Percentiles rank a stretch among this genome's conserved stretches.
These are phyloP conservation scores for Acanthurus tractus DNA, from an alignment of 2,797 vertebrate species.

Conservation along the genomic window DNA sequence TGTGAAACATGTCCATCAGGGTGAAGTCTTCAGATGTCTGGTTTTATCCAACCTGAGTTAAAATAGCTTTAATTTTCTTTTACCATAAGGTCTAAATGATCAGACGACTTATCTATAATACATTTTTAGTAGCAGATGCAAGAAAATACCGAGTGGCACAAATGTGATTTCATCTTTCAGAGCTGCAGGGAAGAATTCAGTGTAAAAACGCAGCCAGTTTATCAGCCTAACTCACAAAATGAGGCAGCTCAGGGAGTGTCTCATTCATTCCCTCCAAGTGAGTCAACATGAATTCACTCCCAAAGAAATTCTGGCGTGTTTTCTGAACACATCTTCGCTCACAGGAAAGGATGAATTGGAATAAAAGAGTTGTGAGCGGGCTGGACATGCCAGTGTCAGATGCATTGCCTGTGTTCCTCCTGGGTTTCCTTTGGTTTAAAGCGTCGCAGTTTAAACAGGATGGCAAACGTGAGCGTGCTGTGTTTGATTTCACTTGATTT, in stretches of 20 bases:
- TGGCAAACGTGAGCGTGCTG: background rate
- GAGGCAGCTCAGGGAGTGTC: background rate
- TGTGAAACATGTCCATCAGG: too few relatives aligned
- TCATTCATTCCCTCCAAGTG: conserved; percentile 22
- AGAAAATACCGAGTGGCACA: background rate
- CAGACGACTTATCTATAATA: background rate
- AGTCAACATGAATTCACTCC: conserved; percentile 30
- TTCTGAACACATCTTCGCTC: background rate
- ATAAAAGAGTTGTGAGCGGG: background rate
- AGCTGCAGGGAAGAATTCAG: background rate
- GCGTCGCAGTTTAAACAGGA: background rate
- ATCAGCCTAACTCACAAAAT: conserved; percentile 7
- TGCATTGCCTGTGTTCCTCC: background rate
- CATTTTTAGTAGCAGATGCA: background rate
- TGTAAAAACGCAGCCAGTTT: background rate
- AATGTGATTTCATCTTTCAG: background rate
- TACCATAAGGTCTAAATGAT: background rate
- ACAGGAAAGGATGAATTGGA: conserved; percentile 15
- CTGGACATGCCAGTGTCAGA: conserved; percentile 3
- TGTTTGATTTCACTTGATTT: conserved; percentile 14
- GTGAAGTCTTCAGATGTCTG: too few relatives aligned
- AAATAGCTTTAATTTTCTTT: background rate
- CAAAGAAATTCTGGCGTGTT: conserved; percentile 11
- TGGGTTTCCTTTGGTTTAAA: conserved; percentile 19
- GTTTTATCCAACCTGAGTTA: too few relatives aligned